phyloP scores from a whole-genome alignment of 2,797 vertebrate genomes.

The Apogon talboti region DNA sequence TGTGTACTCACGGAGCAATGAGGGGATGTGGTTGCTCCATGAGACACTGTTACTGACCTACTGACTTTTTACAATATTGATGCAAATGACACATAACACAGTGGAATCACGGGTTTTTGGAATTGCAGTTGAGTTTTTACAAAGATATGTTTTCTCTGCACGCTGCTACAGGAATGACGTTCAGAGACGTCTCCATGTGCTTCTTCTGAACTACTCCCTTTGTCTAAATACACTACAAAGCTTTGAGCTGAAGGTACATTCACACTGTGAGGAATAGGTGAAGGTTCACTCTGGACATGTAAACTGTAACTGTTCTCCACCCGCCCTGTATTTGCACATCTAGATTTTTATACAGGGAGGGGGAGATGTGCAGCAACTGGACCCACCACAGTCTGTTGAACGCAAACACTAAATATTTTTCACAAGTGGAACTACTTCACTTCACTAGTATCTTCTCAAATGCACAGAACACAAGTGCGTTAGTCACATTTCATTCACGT shows the following conservation, averaged over 20 bases:
- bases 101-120: constrained; percentile 1
- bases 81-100: background rate
- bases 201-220: constrained; percentile 37
- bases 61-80: background rate
- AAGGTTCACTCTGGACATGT: background rate
- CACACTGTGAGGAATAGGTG: background rate
- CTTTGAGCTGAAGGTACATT: constrained; percentile 11
- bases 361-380: constrained; percentile 18
- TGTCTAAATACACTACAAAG: constrained; percentile 21
- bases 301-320: background rate
- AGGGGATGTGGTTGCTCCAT: constrained; percentile 1
- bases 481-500: constrained; percentile 29
- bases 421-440: background rate
- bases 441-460: background rate
- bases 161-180: background rate
- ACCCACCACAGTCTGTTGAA: constrained; percentile 29
- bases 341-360: background rate
- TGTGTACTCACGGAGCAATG: constrained; percentile 29
- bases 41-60: constrained; percentile 8
- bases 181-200: background rate
- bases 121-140: background rate
- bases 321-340: constrained; percentile 24
- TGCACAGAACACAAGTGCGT: background rate
- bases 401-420: constrained; percentile 5
- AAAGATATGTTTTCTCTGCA: background rate